These are phyloP conservation scores for Henricia sp. DNA, from an alignment of 53 echinoderm and acorn worm species.

Conservation along the genomic window DNA sequence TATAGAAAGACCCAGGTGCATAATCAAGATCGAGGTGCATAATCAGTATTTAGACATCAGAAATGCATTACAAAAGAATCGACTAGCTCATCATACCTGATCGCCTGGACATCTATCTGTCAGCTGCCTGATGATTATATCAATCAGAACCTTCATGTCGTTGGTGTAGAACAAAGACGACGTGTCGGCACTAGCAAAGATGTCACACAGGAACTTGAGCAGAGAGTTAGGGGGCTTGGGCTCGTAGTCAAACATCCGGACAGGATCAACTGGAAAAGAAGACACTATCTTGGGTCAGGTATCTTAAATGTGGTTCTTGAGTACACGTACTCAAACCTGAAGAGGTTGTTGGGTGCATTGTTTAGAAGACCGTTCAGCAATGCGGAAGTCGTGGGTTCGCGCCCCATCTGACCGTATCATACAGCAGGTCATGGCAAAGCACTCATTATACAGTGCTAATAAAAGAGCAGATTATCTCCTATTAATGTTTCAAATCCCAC, in stretches of 20 bases:
- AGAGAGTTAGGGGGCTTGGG: constrained; percentile 83
- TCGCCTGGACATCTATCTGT: constrained; percentile 86
- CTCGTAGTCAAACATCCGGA: constrained; percentile 88
- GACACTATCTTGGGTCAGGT: not conserved
- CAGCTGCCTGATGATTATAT: constrained; percentile 90
- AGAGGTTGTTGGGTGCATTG: too few relatives aligned
- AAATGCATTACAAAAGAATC: not conserved
- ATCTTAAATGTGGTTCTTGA: too few relatives aligned
- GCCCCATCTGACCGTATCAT: too few relatives aligned
- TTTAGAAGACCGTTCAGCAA: too few relatives aligned
- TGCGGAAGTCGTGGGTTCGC: too few relatives aligned
- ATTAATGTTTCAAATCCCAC: too few relatives aligned
- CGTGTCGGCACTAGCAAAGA: constrained; percentile 85
- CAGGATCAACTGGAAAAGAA: constrained; percentile 83
- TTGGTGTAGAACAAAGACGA: constrained; percentile 96
- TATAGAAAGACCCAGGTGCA: too few relatives aligned
- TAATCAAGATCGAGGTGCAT: not conserved
- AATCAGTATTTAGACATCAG: not conserved
- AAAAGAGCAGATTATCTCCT: too few relatives aligned
- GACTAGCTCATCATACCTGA: constrained; percentile 60
- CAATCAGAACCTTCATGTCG: constrained; percentile 97
- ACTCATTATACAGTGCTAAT: too few relatives aligned
- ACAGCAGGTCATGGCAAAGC: too few relatives aligned
- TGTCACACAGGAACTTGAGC: constrained; percentile 86
- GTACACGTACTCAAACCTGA: too few relatives aligned